Conservation (phyloP, 53 echinoderm and acorn worm species). For the Arbacia lixula region DNA sequence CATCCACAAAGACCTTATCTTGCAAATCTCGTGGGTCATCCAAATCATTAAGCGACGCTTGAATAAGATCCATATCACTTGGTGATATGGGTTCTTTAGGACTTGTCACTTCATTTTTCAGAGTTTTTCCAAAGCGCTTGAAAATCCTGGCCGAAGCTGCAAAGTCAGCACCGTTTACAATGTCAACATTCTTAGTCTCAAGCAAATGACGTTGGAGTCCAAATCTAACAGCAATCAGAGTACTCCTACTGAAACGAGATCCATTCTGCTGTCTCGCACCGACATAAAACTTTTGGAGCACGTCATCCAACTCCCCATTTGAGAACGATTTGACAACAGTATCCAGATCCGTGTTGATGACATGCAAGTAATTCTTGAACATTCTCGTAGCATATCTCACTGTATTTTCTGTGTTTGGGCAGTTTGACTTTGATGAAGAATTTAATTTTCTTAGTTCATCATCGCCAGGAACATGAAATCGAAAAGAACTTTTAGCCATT, state of each 20-base stretch:
- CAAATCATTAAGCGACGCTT: constrained; percentile 29
- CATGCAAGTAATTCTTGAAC: constrained; percentile 8
- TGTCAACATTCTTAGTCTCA: constrained; percentile 28
- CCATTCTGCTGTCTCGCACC: constrained; percentile 18
- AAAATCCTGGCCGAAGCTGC: constrained; percentile 25
- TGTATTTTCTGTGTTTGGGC: constrained; percentile 14
- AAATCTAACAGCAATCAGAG: constrained; percentile 28
- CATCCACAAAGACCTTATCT: constrained; percentile 41
- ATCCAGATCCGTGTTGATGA: neutral
- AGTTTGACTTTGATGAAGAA: too few species aligned
- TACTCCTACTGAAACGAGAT: neutral
- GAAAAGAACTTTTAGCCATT: too few species aligned
- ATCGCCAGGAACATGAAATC: too few species aligned
- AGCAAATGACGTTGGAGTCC: constrained; percentile 62
- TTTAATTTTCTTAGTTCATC: too few species aligned
- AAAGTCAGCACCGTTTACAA: constrained; percentile 30
- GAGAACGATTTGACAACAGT: neutral
- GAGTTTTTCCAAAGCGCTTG: constrained; percentile 1
- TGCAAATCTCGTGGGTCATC: constrained; percentile 14
- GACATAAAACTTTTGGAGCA: constrained; percentile 11
- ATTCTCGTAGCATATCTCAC: neutral
- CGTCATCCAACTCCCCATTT: neutral
- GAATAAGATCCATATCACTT: constrained; percentile 54
- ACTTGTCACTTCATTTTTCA: constrained; percentile 6
- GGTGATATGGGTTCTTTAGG: constrained; percentile 14